phyloP scores from a whole-genome alignment of 2,113 vertebrate genomes.

The Hyla sarda region DNA sequence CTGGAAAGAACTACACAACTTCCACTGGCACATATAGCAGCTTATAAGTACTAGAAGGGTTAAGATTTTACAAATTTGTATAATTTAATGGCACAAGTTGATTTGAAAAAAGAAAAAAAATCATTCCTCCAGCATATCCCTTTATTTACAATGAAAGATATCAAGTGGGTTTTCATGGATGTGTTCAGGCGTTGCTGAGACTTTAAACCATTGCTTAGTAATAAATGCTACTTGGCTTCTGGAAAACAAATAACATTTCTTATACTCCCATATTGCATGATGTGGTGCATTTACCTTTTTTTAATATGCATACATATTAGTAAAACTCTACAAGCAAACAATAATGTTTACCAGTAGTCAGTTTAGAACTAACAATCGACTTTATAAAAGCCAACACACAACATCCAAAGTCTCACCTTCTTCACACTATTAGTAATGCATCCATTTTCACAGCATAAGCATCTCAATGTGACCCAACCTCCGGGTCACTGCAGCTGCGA shows the following conservation, averaged over 20 bases:
- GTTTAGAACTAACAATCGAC: background rate
- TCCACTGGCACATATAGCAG: no score
- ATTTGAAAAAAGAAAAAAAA: no score
- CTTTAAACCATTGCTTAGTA: background rate
- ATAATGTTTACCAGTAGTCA: background rate
- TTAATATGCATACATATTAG: background rate
- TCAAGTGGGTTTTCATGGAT: background rate
- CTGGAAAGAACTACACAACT: no score
- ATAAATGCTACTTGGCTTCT: background rate
- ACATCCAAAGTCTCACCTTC: background rate
- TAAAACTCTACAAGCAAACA: background rate
- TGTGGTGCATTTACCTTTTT: background rate
- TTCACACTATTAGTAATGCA: background rate
- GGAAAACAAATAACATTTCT: background rate
- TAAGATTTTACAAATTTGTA: no score
- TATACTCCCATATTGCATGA: background rate
- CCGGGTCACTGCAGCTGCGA: background rate
- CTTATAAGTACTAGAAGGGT: no score
- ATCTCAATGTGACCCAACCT: background rate
- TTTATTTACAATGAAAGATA: no score
- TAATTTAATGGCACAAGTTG: no score
- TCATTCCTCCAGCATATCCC: no score
- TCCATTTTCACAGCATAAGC: background rate
- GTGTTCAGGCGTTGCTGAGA: no score
- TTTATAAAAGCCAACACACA: background rate